These are phyloP conservation scores for Trinorchestia longiramus DNA, from an alignment of 1,140 invertebrate species.

Conservation along the genomic window DNA sequence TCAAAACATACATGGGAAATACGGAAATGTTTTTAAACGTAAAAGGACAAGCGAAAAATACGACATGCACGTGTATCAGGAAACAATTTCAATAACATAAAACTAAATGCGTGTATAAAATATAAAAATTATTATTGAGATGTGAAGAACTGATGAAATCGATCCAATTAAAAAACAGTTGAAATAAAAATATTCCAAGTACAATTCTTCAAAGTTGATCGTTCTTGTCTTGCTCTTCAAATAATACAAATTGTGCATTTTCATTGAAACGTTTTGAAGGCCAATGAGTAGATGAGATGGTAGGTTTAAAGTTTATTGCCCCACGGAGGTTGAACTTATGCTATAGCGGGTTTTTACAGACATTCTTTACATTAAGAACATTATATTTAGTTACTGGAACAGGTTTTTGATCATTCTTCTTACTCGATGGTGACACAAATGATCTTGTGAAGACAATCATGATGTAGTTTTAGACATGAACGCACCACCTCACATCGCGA, in stretches of 20 bases:
- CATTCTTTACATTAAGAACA: conserved; percentile 32
- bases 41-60: no score
- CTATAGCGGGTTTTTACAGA: conserved; percentile 1
- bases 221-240: background rate
- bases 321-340: background rate
- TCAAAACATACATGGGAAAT: no score
- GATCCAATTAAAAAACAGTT: no score
- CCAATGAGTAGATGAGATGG: background rate
- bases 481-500: no score
- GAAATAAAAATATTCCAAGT: background rate
- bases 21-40: no score
- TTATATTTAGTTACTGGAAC: background rate
- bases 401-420: background rate
- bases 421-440: background rate
- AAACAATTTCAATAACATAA: no score
- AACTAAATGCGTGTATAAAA: no score
- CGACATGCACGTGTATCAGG: no score
- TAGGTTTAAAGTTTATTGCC: conserved; percentile 26
- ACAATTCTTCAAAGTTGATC: background rate
- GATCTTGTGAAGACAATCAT: no score
- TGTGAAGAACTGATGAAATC: no score
- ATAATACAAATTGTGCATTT: background rate
- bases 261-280: background rate
- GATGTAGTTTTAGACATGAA: no score
- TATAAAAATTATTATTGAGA: no score